A percentile compares a stretch with the other conserved stretches of the same genome.
phyloP scores from a whole-genome alignment of 2,888 invertebrate species.

The Drosophila prostipennis region DNA sequence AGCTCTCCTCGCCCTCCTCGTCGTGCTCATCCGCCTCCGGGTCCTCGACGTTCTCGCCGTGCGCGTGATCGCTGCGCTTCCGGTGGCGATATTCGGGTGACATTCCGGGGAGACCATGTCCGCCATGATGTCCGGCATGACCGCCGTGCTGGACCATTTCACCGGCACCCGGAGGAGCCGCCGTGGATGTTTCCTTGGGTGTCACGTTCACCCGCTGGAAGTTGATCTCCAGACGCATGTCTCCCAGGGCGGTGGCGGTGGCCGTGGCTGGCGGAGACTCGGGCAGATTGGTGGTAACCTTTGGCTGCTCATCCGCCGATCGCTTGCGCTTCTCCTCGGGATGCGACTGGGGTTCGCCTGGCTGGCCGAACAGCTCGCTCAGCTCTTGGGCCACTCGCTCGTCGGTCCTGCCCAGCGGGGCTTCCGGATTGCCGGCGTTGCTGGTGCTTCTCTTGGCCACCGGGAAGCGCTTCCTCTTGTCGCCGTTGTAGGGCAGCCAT shows the following conservation, averaged over 20 bases:
- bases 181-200: constrained; percentile 26
- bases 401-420: constrained; percentile 86
- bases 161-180: constrained; percentile 43
- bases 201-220: constrained; percentile 69
- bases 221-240: constrained; percentile 72
- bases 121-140: constrained; percentile 63
- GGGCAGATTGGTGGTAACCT: constrained; percentile 48
- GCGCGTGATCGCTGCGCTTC: constrained; percentile 79
- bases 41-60: constrained; percentile 77
- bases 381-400: constrained; percentile 89
- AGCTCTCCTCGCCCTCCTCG: constrained; percentile 78
- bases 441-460: constrained; percentile 88
- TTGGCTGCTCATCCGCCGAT: constrained; percentile 75
- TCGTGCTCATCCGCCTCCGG: constrained; percentile 76
- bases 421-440: constrained; percentile 71
- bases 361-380: constrained; percentile 86
- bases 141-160: constrained; percentile 79
- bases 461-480: constrained; percentile 87
- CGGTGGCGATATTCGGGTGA: constrained; percentile 69
- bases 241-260: constrained; percentile 54
- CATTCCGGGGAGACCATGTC: constrained; percentile 47
- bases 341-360: constrained; percentile 61
- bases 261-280: constrained; percentile 46
- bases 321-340: constrained; percentile 86
- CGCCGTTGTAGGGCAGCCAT: constrained; percentile 82